phyloP scores from a whole-genome alignment of 2,113 vertebrate species.

The Prionailurus bengalensis region DNA sequence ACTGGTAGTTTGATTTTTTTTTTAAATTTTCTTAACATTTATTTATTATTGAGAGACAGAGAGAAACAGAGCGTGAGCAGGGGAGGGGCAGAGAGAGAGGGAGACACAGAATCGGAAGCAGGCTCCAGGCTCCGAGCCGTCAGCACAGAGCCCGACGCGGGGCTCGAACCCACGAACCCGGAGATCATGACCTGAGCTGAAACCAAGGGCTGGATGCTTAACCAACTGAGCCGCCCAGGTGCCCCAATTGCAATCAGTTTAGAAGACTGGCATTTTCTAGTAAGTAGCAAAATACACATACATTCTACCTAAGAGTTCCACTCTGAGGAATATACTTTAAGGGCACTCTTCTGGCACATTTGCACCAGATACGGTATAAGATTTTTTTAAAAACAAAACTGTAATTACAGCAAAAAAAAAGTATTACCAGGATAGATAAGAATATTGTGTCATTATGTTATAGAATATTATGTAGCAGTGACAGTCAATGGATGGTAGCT shows the following conservation, averaged over 20 bases:
- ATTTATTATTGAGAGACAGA: too few relatives aligned
- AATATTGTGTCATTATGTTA: neutral
- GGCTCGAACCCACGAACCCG: fast-evolving
- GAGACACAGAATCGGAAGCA: too few relatives aligned
- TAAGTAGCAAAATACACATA: neutral
- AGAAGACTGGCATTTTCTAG: neutral
- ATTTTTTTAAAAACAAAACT: neutral
- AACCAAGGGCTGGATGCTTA: too few relatives aligned
- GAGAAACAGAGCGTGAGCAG: too few relatives aligned
- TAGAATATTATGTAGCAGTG: neutral
- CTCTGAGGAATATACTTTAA: neutral
- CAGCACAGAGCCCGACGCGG: too few relatives aligned
- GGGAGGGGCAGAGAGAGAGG: too few relatives aligned
- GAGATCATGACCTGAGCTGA: too few relatives aligned
- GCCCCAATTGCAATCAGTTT: neutral
- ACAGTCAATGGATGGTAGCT: neutral
- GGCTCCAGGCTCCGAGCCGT: too few relatives aligned
- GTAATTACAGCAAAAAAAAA: neutral
- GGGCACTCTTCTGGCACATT: neutral
- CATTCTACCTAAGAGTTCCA: neutral
- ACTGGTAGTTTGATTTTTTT: neutral
- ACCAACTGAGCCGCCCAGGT: too few relatives aligned
- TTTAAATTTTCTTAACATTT: too few relatives aligned
- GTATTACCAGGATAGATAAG: neutral
- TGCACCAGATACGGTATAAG: neutral